These are phyloP conservation scores for Bruchidius siliquastri DNA, from an alignment of 2,888 invertebrate species.

Conservation along the genomic window DNA sequence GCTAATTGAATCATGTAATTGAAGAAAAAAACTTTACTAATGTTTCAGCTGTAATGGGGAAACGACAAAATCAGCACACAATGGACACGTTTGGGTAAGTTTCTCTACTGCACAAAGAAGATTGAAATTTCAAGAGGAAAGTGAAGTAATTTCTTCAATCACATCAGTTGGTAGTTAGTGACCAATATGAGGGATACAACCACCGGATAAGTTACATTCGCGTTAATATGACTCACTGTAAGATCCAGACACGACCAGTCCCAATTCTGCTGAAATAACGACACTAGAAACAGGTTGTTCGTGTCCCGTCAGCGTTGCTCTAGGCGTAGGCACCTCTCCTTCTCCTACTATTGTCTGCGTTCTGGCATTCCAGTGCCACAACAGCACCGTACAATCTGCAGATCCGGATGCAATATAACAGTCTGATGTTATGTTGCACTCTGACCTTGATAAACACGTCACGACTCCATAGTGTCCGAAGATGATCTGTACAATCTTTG, in stretches of 20 bases:
- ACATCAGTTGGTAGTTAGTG: too few species aligned
- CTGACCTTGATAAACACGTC: constrained; percentile 94
- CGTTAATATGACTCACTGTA: constrained; percentile 51
- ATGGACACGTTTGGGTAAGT: too few species aligned
- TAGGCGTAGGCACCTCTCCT: constrained; percentile 90
- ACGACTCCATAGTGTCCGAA: constrained; percentile 99
- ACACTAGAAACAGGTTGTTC: constrained; percentile 94
- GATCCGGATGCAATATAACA: constrained; percentile 98
- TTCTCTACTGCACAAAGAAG: too few species aligned
- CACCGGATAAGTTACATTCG: too few species aligned
- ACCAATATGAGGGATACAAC: too few species aligned
- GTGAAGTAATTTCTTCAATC: too few species aligned
- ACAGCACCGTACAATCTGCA: constrained; percentile 93
- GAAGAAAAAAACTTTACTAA: too few species aligned
- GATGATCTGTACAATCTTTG: constrained; percentile 96
- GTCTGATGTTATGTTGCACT: constrained; percentile 98
- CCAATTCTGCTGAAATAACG: constrained; percentile 95
- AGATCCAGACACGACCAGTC: constrained; percentile 94
- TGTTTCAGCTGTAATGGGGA: too few species aligned
- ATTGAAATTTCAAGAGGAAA: too few species aligned
- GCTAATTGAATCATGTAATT: too few species aligned
- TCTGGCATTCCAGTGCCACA: constrained; percentile 99
- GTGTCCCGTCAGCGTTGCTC: constrained; percentile 96
- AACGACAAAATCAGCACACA: too few species aligned
- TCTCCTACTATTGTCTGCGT: constrained; percentile 97